Base-by-base conservation (phyloP, 2,888 invertebrate genomes). In the Leptinotarsa tumamoca region DNA sequence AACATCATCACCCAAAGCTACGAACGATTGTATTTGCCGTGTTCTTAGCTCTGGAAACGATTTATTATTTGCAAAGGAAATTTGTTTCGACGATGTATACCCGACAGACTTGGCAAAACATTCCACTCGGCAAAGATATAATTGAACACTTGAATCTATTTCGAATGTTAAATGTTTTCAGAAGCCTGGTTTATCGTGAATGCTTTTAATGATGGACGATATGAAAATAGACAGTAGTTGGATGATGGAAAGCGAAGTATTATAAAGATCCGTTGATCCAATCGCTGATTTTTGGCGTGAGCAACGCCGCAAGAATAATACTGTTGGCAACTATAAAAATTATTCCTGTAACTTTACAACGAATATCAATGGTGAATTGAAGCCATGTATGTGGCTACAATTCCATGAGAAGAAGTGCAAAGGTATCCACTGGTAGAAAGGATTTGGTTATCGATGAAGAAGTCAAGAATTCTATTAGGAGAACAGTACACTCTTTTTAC, bases 81-180 rank as follows among this genome's bases (percentile, higher is more conserved):
- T 54, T 70, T 70, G 70, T 70, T 70, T 58, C 7, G 61, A 58
- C 43, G 58, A 70, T 70, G 58, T 61, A 58, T 70, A 61, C 58
- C 58, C 23, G 70, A 70, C 70, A 70, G 70, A 70, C 70, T 70
- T 70, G 70, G 70, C 70, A 70, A 70, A 70, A 70, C 70, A 70
- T 58, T 49, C 58, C 14, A 61, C 58, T 17, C 49, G 50, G 58
- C 49, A 50, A 50, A 70, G 56, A 54, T 70, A 70, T 70, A 70
- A 70, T 70, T 70, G 70, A 70, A 70, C 61, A 56, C 70, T 43
- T 58, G 58, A 58, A 70, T 70, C 70, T 70, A 70, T 70, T 70
- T 70, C 70, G 70, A 70, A 58, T 58, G 70, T 49, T 70, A 61
- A 58, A 58, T 70, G 58, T 70, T 70, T 69, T 56, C 58, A 58